Conservation (phyloP, 2,888 invertebrate genomes). For the Sepioteuthis lessoniana region DNA sequence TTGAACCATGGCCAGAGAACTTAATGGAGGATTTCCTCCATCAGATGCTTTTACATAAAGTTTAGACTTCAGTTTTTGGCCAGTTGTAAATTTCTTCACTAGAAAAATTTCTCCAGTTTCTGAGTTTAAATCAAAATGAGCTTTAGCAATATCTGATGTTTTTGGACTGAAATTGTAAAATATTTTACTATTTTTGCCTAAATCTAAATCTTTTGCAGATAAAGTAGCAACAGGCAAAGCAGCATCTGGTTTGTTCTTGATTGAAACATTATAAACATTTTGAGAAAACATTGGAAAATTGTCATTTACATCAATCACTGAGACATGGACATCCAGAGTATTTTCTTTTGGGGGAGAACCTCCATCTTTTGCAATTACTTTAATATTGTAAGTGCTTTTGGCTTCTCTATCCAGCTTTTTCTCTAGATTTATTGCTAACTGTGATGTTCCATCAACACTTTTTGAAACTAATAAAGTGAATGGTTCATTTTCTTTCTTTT, state of each 20-base stretch:
- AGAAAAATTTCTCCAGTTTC: slow-evolving; percentile 59
- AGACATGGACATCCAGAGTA: slow-evolving; percentile 54
- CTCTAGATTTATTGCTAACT: slow-evolving; percentile 57
- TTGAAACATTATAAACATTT: slow-evolving; percentile 57
- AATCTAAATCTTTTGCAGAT: slow-evolving; percentile 87
- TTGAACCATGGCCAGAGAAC: slow-evolving; percentile 58
- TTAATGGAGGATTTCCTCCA: slow-evolving; percentile 55
- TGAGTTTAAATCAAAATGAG: slow-evolving; percentile 56
- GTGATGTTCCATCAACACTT: slow-evolving; percentile 60
- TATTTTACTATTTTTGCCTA: slow-evolving; percentile 83
- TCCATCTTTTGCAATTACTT: slow-evolving; percentile 60
- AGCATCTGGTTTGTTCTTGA: slow-evolving; percentile 54
- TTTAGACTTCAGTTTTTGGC: slow-evolving; percentile 54
- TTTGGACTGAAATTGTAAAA: slow-evolving; percentile 72
- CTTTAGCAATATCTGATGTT: slow-evolving; percentile 51
- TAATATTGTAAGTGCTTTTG: slow-evolving; percentile 57
- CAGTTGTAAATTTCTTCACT: slow-evolving; percentile 52
- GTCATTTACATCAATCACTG: slow-evolving; percentile 59
- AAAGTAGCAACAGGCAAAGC: slow-evolving; percentile 75
- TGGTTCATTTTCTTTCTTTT: slow-evolving; percentile 56
- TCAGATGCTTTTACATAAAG: slow-evolving; percentile 60
- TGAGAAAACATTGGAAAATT: slow-evolving; percentile 57
- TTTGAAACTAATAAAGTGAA: slow-evolving; percentile 56
- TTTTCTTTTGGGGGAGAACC: slow-evolving; percentile 58
- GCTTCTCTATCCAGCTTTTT: slow-evolving; percentile 60